Base-by-base conservation (phyloP, 2,888 invertebrate species). In the Notodonta dromedarius region DNA sequence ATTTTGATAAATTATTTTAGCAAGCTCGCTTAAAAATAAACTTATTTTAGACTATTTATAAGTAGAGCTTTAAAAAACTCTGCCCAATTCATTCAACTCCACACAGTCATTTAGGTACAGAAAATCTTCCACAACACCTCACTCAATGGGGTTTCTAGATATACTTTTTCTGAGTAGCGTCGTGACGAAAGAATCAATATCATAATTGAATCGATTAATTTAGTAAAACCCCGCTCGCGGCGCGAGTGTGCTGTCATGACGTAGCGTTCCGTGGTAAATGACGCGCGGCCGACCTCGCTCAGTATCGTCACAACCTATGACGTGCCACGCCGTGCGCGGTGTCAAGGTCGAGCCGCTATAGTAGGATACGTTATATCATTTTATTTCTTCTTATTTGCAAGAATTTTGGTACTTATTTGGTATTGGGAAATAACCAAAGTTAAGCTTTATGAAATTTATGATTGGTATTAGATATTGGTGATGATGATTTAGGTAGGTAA, bases 291-390 rank as follows among this genome's bases (percentile, higher is more conserved):
- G 35, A 24, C 24, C 24, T 24, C 24, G 35, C 65, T 52, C 56
- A 48, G 59, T 77, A 76, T 73, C 74, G 82, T 50, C 59, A 42
- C 50, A 46, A 51, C 8, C 24, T 35, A 56, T 72, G 71, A 73
- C 74, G 76, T 50, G 59, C 39, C 40, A 7, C 32, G 13, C 11
- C 61, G 64, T 60, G 56, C 59, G 66, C 57, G 59, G 61, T 58
- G 54, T 61, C 86, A 88, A 89, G 88, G 88, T 84, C 86, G 75
- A 79, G 67, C 71, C 73, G 78, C 24, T 24, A 24, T 74, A 77
- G 78, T 77, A 67, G 67, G 78, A 81, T 79, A 78, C 79, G 71
- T 77, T 70, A 65, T 79, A 87, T 84, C 67, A 62, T 62, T 72
- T 88, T 87, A 84, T 79, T 83, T 83, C 24, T 24, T 24, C 24